Base-by-base conservation (phyloP, 2,113 vertebrate species). In the Pterocles burchelli region DNA sequence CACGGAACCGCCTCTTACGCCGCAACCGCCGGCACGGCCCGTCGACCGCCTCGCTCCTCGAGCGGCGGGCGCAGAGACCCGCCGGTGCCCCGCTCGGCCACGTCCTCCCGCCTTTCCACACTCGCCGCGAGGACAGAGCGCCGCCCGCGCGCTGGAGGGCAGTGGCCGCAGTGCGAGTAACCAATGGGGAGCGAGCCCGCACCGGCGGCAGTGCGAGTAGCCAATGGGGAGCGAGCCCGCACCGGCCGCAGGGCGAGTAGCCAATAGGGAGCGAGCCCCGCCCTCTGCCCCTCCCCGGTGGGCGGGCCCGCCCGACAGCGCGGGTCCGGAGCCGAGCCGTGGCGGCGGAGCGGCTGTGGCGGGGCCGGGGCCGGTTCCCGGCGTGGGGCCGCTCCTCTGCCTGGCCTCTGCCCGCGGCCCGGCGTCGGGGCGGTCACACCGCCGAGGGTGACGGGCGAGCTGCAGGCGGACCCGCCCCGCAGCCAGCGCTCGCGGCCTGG, bases 271-370 rank as follows among this genome's bases (percentile, higher is more conserved):
- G 45, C 62, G 45, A 31, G 36, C 3, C 1, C 7, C 29, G 72
- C 61, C 13, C 72, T 1, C 12, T 10, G 16, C 25, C 21, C 63
- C 36, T 1, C 54, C 48, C 26, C 38, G 1, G 9, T 13, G 34
- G 75, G 68, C 33, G 58, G 48, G 38, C 1, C 31, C 33, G 7
- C 13, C 6, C 11, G 3, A 54, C 15, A 24, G 29, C 63, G 74
- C 74, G 63, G 6, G 41, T 14, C 15, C 18, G 54, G 66, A n/a
- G 74, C 38, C 11, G 46, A 20, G 33, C 8, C 6, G 11, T 1
- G n/a, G 11, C 9, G 1, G 28, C 11, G 0, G 22, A 25, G 28
- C 10, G 18, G 31, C 5, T 1, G 68, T 3, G 1, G 36, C 11
- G 3, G 12, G 26, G 10, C 1, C 6, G 3, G 4, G 43, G 5